Percentiles rank a stretch among this genome's conserved stretches.
phyloP scores from a whole-genome alignment of 2,113 vertebrate species.

The Sylvilagus bachmani region DNA sequence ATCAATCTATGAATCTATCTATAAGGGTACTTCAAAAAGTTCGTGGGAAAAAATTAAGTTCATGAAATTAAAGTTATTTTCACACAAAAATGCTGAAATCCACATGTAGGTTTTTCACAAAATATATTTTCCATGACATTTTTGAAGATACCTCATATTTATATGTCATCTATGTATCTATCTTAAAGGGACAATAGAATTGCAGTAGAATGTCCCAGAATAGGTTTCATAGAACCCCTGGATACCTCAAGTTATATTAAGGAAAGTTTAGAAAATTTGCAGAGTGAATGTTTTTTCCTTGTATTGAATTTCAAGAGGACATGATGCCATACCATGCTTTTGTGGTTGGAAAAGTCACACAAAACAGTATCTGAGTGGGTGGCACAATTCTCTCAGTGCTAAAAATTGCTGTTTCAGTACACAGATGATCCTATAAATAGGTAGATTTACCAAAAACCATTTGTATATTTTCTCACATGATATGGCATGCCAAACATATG shows the following conservation, averaged over 20 bases:
- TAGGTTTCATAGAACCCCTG: background rate
- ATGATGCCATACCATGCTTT: background rate
- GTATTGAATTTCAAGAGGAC: constrained; percentile 29
- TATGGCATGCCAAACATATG: background rate
- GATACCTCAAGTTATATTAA: constrained; percentile 6
- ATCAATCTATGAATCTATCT: background rate
- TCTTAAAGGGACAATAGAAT: background rate
- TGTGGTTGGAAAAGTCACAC: constrained; percentile 7
- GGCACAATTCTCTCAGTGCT: background rate
- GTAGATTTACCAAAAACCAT: constrained; percentile 17
- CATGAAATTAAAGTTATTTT: too few relatives aligned
- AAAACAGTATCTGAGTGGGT: background rate
- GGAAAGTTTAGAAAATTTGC: background rate
- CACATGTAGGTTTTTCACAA: too few relatives aligned
- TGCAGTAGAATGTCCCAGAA: background rate
- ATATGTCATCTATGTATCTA: background rate
- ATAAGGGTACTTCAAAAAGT: too few relatives aligned
- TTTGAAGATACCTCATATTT: too few relatives aligned
- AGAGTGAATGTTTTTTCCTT: background rate
- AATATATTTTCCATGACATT: too few relatives aligned
- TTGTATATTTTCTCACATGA: background rate
- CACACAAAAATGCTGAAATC: too few relatives aligned
- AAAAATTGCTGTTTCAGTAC: constrained; percentile 3
- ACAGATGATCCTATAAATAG: constrained; percentile 23
- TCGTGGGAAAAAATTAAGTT: too few relatives aligned